Evolutionary conservation across 2,888 invertebrate genomes (phyloP).

Genomic region (Netelia fuscicornis): DNA sequence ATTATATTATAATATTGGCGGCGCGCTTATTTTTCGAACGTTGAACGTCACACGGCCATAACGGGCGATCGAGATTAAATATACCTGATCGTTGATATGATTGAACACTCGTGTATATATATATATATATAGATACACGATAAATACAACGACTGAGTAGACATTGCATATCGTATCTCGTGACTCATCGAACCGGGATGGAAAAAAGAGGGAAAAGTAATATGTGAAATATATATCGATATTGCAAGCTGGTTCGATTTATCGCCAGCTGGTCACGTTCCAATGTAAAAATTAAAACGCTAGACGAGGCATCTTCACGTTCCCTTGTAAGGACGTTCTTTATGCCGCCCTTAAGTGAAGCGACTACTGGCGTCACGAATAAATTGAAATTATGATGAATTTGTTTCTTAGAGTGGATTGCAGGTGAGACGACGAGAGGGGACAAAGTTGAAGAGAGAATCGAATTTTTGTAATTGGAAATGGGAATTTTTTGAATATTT

Average conservation of each 20-base stretch:
- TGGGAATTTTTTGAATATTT: too few relatives aligned
- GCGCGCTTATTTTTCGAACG: conserved; percentile 6
- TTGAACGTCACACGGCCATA: conserved; percentile 50
- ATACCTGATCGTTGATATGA: conserved; percentile 32
- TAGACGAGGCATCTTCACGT: not conserved
- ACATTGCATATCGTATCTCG: conserved; percentile 45
- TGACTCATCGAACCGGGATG: conserved; percentile 64
- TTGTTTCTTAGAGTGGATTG: too few relatives aligned
- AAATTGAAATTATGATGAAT: too few relatives aligned
- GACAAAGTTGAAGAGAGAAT: too few relatives aligned
- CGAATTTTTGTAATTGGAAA: too few relatives aligned
- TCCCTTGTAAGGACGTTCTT: too few relatives aligned
- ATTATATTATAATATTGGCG: not conserved
- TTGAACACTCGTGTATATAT: not conserved
- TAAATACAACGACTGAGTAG: conserved; percentile 36
- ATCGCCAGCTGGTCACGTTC: conserved; percentile 60
- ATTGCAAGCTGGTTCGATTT: conserved; percentile 45
- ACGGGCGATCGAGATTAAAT: conserved; percentile 48
- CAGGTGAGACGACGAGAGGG: too few relatives aligned
- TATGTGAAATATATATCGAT: conserved; percentile 33
- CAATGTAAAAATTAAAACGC: conserved; percentile 22
- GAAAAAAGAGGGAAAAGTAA: conserved; percentile 16
- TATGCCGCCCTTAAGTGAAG: too few relatives aligned
- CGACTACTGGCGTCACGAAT: too few relatives aligned
- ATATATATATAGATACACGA: conserved; percentile 11